Base-by-base conservation (phyloP, 1,140 invertebrate genomes). In the Rhagoletis pomonella region DNA sequence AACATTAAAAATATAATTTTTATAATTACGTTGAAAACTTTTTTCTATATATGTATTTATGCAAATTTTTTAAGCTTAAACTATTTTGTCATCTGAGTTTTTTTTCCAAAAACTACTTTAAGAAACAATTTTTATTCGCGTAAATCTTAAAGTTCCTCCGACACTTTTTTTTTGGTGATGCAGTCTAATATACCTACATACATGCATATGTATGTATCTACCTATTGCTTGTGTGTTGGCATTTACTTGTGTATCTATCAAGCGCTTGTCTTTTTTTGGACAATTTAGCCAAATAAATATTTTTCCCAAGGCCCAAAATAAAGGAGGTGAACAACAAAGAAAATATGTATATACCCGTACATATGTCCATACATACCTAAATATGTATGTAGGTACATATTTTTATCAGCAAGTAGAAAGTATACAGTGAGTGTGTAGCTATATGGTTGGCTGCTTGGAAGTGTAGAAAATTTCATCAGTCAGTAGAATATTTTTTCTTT, bases 271-370 rank as follows among this genome's bases (percentile, higher is more conserved):
- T 50, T 77, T 29, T 29, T 29, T 77, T 77, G 73, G 73, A 81
- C 73, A 81, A 17, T 81, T 55, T 29, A n/a, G 14, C 47, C 73
- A 81, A 81, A 55, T 55, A 81, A 50, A 81, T 29, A 55, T 19
- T 55, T 81, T 81, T 81, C 73, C 73, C 73, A 81, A 81, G 73
- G 55, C 50, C 47, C 47, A 81, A 81, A 81, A 81, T 55, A 19
- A 55, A 81, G 12, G 55, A 81, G 73, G 73, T 81, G 47, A 44
- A 58, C n/a, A 50, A 29, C 44, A 81, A 81, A 29, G 47, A 81
- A 81, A 81, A 81, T 55, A 55, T 29, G 73, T 81, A 42, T 42
- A 4, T 10, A 65, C 29, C 29, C 19, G 12, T 69, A 17, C 39
- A 44, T 69, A 69, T 14, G 12, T 17, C 42, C 39, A 69, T 44